Evolutionary conservation across 2,113 vertebrate species (phyloP).

Genomic region (Cromileptes altivelis): DNA sequence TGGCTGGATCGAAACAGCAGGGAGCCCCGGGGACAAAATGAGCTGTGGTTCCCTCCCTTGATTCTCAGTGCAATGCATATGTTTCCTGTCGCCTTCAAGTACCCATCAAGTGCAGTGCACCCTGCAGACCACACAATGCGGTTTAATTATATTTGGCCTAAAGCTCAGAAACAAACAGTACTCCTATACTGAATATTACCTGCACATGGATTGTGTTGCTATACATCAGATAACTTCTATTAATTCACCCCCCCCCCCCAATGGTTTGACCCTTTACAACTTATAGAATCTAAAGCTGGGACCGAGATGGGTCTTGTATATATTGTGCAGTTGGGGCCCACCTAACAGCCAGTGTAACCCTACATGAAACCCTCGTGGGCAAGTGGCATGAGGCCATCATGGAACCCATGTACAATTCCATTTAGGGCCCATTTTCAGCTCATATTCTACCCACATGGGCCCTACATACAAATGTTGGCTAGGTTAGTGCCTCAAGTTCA

Average conservation of each 20-base stretch:
- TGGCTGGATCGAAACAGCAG: slow-evolving; percentile 2
- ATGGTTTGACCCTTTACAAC: not conserved
- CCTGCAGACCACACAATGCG: not conserved
- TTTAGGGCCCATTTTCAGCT: no score
- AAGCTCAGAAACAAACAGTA: slow-evolving; percentile 1
- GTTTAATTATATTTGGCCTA: not conserved
- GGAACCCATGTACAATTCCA: no score
- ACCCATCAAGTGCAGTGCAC: not conserved
- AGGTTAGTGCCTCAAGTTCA: not conserved
- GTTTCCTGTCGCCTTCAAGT: not conserved
- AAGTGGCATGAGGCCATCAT: no score
- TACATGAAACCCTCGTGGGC: no score
- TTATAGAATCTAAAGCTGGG: no score
- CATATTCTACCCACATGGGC: no score
- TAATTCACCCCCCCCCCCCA: not conserved
- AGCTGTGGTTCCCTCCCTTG: not conserved
- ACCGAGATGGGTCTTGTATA: no score
- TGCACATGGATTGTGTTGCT: not conserved
- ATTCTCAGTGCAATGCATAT: not conserved
- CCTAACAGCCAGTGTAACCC: no score
- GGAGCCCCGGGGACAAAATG: not conserved
- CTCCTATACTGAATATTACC: not conserved
- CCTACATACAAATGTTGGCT: no score
- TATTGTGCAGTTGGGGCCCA: no score
- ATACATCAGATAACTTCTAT: no score